Conservation (phyloP, 2,797 vertebrate species). For the Hypotaenidia philippensis region DNA sequence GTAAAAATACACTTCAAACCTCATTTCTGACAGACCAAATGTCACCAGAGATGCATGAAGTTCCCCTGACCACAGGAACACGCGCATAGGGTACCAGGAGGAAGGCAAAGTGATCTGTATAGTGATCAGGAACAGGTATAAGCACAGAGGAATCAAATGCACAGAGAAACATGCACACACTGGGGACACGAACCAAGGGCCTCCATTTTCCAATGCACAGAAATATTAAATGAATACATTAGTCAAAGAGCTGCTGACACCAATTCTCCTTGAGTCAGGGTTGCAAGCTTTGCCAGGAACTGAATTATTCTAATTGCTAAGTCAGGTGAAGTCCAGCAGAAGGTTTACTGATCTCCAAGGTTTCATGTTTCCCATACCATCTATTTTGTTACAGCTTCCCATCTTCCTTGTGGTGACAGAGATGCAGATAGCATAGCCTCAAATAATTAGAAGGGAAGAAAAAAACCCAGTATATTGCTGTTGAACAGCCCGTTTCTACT, state of each 20-base stretch:
- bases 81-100: accelerated
- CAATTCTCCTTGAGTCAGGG: background rate
- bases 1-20: background rate
- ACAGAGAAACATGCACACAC: background rate
- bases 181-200: background rate
- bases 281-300: background rate
- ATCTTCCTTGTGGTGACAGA: background rate
- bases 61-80: background rate
- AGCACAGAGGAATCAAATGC: background rate
- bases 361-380: background rate
- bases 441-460: background rate
- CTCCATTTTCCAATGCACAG: background rate
- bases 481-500: background rate
- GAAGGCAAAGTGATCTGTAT: background rate
- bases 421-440: background rate
- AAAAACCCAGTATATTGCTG: background rate
- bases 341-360: background rate
- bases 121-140: background rate
- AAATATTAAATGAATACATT: background rate
- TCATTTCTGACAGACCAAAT: background rate
- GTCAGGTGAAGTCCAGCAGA: background rate
- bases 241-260: background rate
- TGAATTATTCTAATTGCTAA: background rate
- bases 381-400: background rate
- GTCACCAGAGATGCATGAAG: background rate